Conservation (phyloP, 2,113 vertebrate species). For the Xerus inauris region DNA sequence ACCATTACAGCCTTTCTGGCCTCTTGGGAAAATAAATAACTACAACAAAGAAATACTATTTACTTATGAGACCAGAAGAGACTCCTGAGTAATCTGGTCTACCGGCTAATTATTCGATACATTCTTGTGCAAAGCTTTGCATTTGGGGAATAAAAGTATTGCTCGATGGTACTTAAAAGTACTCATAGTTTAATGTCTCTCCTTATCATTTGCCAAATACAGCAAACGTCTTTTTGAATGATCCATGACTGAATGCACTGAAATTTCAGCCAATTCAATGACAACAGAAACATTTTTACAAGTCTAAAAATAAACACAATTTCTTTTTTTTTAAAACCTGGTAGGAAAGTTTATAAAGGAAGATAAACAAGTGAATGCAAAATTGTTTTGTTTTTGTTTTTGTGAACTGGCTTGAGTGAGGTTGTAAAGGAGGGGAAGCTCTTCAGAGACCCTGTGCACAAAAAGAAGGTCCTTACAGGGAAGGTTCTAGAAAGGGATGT, state of each 20-base stretch:
- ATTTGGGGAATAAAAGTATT: slow-evolving; percentile 66
- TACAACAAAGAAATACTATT: slow-evolving; percentile 76
- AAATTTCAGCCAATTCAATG: slow-evolving; percentile 53
- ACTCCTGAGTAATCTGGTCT: slow-evolving; percentile 73
- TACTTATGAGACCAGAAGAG: slow-evolving; percentile 75
- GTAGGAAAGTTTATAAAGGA: background rate
- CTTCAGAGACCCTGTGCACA: background rate
- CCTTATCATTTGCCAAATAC: slow-evolving; percentile 58
- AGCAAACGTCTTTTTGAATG: slow-evolving; percentile 38
- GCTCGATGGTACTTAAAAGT: slow-evolving; percentile 52
- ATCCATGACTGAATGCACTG: slow-evolving; percentile 41
- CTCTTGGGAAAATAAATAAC: slow-evolving; percentile 81
- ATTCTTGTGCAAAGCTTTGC: slow-evolving; percentile 24
- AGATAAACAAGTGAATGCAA: slow-evolving; percentile 24
- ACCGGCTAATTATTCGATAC: slow-evolving; percentile 60
- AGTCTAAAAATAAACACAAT: slow-evolving; percentile 62
- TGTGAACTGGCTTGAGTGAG: background rate
- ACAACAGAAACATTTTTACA: slow-evolving; percentile 50
- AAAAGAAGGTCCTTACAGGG: background rate
- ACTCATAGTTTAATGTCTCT: slow-evolving; percentile 57
- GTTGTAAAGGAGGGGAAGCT: background rate
- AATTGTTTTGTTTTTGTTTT: background rate
- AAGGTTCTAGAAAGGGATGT: background rate
- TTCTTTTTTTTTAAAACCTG: slow-evolving; percentile 24
- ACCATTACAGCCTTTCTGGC: slow-evolving; percentile 69